Evolutionary conservation across 2,113 vertebrate species (phyloP).

Genomic region (Sminthopsis crassicaudata): DNA sequence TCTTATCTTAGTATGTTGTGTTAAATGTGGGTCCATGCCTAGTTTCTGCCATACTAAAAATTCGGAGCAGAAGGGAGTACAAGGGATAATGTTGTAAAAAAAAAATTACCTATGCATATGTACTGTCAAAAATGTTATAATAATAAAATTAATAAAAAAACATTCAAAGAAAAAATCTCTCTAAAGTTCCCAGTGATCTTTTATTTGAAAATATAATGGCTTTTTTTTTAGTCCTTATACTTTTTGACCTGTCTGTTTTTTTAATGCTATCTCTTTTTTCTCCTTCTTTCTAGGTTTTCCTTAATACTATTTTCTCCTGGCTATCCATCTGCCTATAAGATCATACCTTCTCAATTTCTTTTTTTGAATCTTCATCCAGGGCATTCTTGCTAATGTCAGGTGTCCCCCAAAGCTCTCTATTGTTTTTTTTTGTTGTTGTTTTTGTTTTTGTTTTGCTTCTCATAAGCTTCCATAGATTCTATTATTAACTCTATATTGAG

Average conservation of each 20-base stretch:
- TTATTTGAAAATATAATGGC: neutral
- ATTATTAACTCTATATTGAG: neutral
- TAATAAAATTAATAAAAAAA: no score
- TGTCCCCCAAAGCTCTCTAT: neutral
- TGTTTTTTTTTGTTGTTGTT: no score
- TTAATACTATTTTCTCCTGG: neutral
- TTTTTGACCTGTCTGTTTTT: neutral
- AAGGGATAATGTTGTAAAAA: no score
- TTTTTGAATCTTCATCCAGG: neutral
- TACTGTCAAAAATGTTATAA: no score
- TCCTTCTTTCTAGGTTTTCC: neutral
- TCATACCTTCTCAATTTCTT: neutral
- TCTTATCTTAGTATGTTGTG: no score
- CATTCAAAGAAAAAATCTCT: neutral
- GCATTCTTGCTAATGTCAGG: neutral
- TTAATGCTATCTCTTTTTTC: neutral
- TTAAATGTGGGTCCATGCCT: no score
- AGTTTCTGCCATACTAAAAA: no score
- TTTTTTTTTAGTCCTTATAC: neutral
- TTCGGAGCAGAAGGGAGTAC: no score
- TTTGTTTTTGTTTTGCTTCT: neutral
- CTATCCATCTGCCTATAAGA: neutral
- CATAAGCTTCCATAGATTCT: neutral
- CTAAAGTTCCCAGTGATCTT: neutral
- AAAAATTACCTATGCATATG: no score